Conservation (phyloP, 2,888 invertebrate species). For the Cinara cedri region DNA sequence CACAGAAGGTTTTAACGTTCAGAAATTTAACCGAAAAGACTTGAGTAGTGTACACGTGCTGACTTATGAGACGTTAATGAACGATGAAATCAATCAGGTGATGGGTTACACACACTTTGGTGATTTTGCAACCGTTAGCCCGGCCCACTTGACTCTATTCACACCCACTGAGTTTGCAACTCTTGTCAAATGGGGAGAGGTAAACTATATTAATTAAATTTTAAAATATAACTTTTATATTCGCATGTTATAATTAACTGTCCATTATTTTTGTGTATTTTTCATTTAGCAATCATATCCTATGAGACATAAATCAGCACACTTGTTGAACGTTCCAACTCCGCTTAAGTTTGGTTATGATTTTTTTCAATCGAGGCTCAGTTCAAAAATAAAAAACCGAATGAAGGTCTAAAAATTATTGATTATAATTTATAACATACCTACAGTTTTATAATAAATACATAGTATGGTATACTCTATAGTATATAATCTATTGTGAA, state of each 20-base stretch:
- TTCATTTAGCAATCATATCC: conserved; percentile 73
- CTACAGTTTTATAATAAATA: neutral
- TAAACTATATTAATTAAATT: conserved; percentile 61
- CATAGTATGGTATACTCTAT: neutral
- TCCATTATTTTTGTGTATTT: conserved; percentile 60
- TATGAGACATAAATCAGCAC: conserved; percentile 79
- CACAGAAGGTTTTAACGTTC: conserved; percentile 78
- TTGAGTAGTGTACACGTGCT: conserved; percentile 79
- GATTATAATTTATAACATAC: conserved; percentile 16
- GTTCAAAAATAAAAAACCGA: conserved; percentile 75
- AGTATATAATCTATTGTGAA: neutral
- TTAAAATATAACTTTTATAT: no score
- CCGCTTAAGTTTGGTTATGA: conserved; percentile 78
- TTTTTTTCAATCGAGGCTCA: conserved; percentile 73
- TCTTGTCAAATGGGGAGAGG: conserved; percentile 77
- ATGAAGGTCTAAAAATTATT: conserved; percentile 65
- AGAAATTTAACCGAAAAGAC: conserved; percentile 76
- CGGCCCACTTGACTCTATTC: conserved; percentile 77
- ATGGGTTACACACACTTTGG: conserved; percentile 80
- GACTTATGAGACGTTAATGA: conserved; percentile 79
- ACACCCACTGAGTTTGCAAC: conserved; percentile 77
- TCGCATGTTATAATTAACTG: neutral
- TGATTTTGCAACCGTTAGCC: conserved; percentile 76
- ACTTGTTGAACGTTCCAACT: conserved; percentile 74
- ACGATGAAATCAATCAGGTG: conserved; percentile 81